Evolutionary conservation across 2,888 invertebrate genomes (phyloP).

Genomic region (Isoperla grammatica): DNA sequence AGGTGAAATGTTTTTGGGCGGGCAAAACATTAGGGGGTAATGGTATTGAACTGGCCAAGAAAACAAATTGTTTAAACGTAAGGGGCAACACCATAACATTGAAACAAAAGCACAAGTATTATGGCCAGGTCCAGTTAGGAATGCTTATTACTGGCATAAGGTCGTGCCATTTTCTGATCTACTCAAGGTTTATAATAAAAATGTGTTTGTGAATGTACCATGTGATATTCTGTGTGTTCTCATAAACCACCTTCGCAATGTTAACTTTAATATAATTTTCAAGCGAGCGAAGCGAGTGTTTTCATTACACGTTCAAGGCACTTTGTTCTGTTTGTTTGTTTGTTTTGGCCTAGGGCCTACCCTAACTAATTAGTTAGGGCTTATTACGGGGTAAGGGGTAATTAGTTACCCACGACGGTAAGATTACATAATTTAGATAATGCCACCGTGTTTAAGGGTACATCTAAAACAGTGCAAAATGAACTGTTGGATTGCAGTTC

Average conservation of each 20-base stretch:
- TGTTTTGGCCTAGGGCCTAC: too few relatives aligned
- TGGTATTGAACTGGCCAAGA: background rate
- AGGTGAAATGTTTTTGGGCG: background rate
- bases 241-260: background rate
- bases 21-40: background rate
- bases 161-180: background rate
- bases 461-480: conserved; percentile 22
- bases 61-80: background rate
- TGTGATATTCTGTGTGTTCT: background rate
- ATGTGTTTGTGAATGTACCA: background rate
- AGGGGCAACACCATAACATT: background rate
- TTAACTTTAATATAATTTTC: too few relatives aligned
- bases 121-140: conserved; percentile 1
- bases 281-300: too few relatives aligned
- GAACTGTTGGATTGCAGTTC: conserved; percentile 15
- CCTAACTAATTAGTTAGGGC: too few relatives aligned
- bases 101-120: background rate
- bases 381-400: too few relatives aligned
- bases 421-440: conserved; percentile 19
- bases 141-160: background rate
- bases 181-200: background rate
- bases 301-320: too few relatives aligned
- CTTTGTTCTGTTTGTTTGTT: too few relatives aligned
- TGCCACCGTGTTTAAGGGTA: conserved; percentile 20
- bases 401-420: too few relatives aligned